Evolutionary conservation across 2,113 vertebrate genomes (phyloP).

Genomic region (Proteles cristata): DNA sequence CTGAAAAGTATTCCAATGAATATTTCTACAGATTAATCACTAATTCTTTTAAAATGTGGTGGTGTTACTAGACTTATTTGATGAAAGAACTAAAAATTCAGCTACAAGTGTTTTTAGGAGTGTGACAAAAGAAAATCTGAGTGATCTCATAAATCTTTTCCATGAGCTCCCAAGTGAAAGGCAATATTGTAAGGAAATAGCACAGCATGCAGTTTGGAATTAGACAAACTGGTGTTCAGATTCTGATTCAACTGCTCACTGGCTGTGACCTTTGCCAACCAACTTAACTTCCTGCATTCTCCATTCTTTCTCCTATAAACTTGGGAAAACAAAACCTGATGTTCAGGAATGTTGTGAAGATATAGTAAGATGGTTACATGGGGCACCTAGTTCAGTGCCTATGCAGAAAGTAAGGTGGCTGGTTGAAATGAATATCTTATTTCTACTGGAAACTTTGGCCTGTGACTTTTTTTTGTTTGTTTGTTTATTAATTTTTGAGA

Average conservation of each 20-base stretch:
- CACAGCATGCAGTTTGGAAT: not conserved
- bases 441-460: conserved; percentile 14
- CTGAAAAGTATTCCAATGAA: conserved; percentile 55
- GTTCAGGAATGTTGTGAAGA: not conserved
- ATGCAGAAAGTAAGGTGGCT: not conserved
- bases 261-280: not conserved
- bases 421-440: not conserved
- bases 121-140: conserved; percentile 38
- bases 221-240: not conserved
- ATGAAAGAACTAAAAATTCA: conserved; percentile 49
- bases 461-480: not conserved
- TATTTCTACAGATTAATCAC: conserved; percentile 60
- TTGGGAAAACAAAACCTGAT: conserved; percentile 26
- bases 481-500: too few relatives aligned
- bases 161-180: not conserved
- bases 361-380: not conserved
- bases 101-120: not conserved
- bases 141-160: not conserved
- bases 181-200: not conserved
- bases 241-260: conserved; percentile 23
- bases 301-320: conserved; percentile 4
- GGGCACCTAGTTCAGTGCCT: not conserved
- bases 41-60: conserved; percentile 25
- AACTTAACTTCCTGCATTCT: conserved; percentile 45
- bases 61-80: not conserved